Evolutionary conservation across 2,888 invertebrate species (phyloP).

Genomic region (Lacanobia oleracea): DNA sequence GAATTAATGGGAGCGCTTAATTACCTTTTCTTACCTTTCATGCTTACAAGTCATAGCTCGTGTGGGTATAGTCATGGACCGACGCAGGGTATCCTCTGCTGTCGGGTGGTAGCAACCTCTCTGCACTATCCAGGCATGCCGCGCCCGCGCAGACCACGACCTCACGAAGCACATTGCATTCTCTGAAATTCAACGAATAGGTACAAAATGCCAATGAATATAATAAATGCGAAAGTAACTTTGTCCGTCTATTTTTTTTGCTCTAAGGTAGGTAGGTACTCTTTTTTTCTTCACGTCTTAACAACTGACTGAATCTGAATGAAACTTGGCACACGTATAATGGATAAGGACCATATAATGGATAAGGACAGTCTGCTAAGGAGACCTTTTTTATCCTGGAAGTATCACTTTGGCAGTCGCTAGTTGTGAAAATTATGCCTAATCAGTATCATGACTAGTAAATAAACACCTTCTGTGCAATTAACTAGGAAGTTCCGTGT

Average conservation of each 20-base stretch:
- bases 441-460: background rate
- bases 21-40: conserved; percentile 72
- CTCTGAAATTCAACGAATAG: conserved; percentile 74
- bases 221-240: background rate
- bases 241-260: background rate
- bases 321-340: too few relatives aligned
- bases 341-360: too few relatives aligned
- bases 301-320: too few relatives aligned
- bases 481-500: conserved; percentile 76
- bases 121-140: conserved; percentile 85
- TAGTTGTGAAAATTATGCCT: too few relatives aligned
- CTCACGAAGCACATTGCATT: conserved; percentile 86
- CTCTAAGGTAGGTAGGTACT: too few relatives aligned
- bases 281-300: too few relatives aligned
- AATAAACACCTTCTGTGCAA: conserved; percentile 79
- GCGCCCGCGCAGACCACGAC: conserved; percentile 82
- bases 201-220: conserved; percentile 2
- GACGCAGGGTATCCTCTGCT: conserved; percentile 73
- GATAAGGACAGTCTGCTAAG: too few relatives aligned
- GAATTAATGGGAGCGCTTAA: background rate
- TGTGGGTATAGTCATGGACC: conserved; percentile 73
- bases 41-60: conserved; percentile 83
- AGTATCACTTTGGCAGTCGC: too few relatives aligned
- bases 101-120: conserved; percentile 82
- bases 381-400: too few relatives aligned